Conservation (phyloP, 2,888 invertebrate genomes). For the Monochamus alternatus region DNA sequence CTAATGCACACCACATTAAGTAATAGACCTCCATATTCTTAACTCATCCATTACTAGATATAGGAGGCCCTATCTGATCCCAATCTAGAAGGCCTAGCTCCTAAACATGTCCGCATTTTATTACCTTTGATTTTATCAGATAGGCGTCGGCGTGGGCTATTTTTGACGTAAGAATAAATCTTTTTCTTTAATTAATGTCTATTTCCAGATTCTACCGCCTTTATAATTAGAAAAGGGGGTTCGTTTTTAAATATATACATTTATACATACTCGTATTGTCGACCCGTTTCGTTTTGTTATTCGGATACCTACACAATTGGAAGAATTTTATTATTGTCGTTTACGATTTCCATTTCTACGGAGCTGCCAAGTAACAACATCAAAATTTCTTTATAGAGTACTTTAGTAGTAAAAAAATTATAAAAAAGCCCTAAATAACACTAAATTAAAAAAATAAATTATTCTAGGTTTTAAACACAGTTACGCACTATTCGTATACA, state of each 20-base stretch:
- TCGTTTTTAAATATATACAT: slow-evolving; percentile 35
- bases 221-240: slow-evolving; percentile 62
- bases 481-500: no score
- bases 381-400: no score
- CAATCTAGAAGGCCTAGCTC: slow-evolving; percentile 53
- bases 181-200: slow-evolving; percentile 69
- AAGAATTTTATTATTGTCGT: no score
- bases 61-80: slow-evolving; percentile 59
- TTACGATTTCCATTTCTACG: no score
- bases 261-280: slow-evolving; percentile 32
- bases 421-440: no score
- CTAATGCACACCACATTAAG: slow-evolving; percentile 62
- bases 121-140: slow-evolving; percentile 69
- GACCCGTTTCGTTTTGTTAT: no score
- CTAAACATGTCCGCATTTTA: slow-evolving; percentile 70
- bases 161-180: slow-evolving; percentile 70
- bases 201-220: slow-evolving; percentile 63
- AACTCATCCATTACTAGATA: slow-evolving; percentile 62
- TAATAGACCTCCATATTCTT: slow-evolving; percentile 61
- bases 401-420: no score
- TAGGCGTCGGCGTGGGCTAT: slow-evolving; percentile 69
- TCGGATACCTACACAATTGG: no score
- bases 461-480: no score
- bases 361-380: no score
- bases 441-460: no score